Evolutionary conservation across 2,888 invertebrate species (phyloP).

Genomic region (Eupithecia exiguata): DNA sequence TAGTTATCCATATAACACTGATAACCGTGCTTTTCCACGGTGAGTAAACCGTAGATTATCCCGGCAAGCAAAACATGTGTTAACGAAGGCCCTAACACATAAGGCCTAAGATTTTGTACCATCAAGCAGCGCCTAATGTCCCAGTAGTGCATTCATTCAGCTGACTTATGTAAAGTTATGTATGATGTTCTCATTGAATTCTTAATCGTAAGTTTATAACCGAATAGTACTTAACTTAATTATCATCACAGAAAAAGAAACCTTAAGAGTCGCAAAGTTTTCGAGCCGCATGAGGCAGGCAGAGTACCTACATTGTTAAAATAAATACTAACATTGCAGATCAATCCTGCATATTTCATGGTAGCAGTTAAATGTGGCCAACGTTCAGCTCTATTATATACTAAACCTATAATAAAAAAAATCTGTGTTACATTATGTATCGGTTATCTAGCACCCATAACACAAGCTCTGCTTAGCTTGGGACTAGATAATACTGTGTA

Average conservation of each 20-base stretch:
- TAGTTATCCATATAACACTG: no score
- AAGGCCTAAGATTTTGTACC: conserved; percentile 5
- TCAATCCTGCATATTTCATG: background rate
- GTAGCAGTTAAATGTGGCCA: no score
- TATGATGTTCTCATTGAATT: conserved; percentile 1
- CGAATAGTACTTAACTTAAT: background rate
- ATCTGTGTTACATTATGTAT: no score
- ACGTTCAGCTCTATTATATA: background rate
- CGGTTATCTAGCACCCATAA: no score
- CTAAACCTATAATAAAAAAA: no score
- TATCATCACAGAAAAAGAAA: background rate
- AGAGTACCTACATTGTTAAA: background rate
- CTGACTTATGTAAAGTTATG: background rate
- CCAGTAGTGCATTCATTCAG: background rate
- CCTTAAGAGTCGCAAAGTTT: background rate
- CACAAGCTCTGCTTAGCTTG: no score
- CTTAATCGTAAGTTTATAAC: background rate
- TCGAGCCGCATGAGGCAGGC: background rate
- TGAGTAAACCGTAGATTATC: no score
- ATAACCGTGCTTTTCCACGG: no score
- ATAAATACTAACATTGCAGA: background rate
- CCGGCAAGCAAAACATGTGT: no score
- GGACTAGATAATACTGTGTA: no score
- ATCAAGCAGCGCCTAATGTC: background rate
- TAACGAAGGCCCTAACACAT: background rate